phyloP scores from a whole-genome alignment of 1,140 invertebrate species.

The Halesus radiatus region DNA sequence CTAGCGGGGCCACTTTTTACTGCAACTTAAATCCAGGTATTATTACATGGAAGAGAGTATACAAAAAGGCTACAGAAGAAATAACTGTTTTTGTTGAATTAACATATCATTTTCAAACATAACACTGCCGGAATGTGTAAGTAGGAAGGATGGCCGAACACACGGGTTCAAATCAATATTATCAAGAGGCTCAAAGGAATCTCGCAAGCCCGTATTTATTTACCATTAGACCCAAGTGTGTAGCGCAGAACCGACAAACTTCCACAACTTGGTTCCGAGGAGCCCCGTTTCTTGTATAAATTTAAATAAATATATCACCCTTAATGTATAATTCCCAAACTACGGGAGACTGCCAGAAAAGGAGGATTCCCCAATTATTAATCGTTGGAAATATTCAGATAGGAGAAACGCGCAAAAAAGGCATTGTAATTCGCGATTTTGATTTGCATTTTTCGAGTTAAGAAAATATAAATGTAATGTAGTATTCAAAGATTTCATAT shows the following conservation, averaged over 20 bases:
- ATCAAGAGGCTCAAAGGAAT: slow-evolving; percentile 4
- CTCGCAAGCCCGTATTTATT: slow-evolving; percentile 41
- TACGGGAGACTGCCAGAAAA: slow-evolving; percentile 17
- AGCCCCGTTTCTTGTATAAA: slow-evolving; percentile 46
- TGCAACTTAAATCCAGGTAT: not conserved
- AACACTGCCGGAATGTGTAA: slow-evolving; percentile 10
- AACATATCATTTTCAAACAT: slow-evolving; percentile 9
- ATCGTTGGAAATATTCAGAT: slow-evolving; percentile 37
- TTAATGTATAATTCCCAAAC: slow-evolving; percentile 37
- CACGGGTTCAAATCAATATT: slow-evolving; percentile 31
- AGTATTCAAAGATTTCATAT: slow-evolving; percentile 36
- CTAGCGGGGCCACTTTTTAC: not conserved
- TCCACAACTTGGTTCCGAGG: not conserved
- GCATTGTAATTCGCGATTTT: slow-evolving; percentile 9
- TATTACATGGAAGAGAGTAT: not conserved
- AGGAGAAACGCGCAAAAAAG: slow-evolving; percentile 24
- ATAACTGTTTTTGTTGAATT: slow-evolving; percentile 33
- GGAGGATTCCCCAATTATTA: slow-evolving; percentile 18
- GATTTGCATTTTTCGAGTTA: slow-evolving; percentile 34
- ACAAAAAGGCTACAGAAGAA: slow-evolving; percentile 11
- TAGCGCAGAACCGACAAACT: slow-evolving; percentile 24
- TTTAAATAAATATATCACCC: slow-evolving; percentile 50
- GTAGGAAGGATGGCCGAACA: slow-evolving; percentile 21
- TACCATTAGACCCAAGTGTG: slow-evolving; percentile 37
- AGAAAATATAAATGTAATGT: slow-evolving; percentile 32